Percentiles rank a stretch among this genome's conserved stretches.
Evolutionary conservation across 2,888 invertebrate species (phyloP).

Genomic region (Athalia rosae): DNA sequence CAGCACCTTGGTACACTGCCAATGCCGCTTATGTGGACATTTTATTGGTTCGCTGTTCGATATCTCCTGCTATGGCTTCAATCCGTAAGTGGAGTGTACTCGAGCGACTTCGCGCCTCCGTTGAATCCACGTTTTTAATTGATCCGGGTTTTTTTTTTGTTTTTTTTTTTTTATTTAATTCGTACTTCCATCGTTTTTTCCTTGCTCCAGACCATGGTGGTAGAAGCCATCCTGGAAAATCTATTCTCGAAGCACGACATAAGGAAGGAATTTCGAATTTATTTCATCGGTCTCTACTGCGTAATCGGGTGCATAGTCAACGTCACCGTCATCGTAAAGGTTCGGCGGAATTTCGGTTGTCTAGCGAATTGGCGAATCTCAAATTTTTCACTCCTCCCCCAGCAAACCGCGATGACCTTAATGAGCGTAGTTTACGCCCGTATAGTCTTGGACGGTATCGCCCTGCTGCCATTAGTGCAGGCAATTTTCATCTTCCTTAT

Average conservation of each 20-base stretch:
- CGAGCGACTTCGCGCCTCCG: neutral
- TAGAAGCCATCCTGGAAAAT: constrained; percentile 18
- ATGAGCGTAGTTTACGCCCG: constrained; percentile 24
- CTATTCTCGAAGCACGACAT: constrained; percentile 18
- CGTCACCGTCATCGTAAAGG: constrained; percentile 21
- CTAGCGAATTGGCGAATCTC: neutral
- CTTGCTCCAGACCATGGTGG: constrained; percentile 23
- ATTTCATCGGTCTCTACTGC: constrained; percentile 23
- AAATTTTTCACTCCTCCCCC: neutral
- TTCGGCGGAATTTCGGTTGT: neutral
- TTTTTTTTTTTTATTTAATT: neutral
- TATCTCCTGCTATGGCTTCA: constrained; percentile 18
- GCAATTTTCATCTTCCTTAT: constrained; percentile 22
- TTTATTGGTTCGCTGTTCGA: constrained; percentile 36
- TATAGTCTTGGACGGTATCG: constrained; percentile 3
- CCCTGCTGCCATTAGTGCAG: constrained; percentile 13
- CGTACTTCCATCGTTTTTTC: neutral
- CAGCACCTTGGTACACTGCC: constrained; percentile 33
- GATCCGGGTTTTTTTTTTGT: neutral
- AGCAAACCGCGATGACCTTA: constrained; percentile 12
- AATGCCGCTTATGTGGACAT: constrained; percentile 36
- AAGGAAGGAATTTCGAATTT: constrained; percentile 29
- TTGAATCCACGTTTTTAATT: neutral
- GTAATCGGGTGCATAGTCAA: constrained; percentile 20
- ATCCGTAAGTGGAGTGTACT: constrained; percentile 9